A percentile compares a stretch with the other conserved stretches of the same genome.
Conservation (phyloP, 2,113 vertebrate genomes). For the Pangasianodon gigas region DNA sequence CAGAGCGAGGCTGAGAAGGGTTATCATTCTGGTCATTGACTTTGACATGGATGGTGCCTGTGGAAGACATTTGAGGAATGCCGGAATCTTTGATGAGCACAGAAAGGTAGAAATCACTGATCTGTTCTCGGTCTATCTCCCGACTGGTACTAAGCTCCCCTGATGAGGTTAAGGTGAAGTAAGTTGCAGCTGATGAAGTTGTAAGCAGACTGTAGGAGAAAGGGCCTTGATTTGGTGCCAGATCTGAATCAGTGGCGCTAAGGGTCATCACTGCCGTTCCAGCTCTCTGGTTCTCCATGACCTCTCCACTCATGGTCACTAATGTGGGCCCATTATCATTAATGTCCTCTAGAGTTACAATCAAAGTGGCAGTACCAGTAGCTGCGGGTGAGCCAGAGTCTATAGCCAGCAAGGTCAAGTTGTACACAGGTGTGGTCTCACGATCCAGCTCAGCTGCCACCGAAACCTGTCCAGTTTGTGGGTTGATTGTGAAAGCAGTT, state of each 20-base stretch:
- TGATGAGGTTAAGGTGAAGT: conserved; percentile 85
- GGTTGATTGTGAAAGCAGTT: conserved; percentile 87
- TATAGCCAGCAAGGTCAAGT: conserved; percentile 86
- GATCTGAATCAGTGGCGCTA: conserved; percentile 84
- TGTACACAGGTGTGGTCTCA: conserved; percentile 86
- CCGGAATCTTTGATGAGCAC: conserved; percentile 92
- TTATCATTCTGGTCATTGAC: conserved; percentile 95
- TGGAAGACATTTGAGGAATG: conserved; percentile 94
- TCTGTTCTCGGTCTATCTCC: conserved; percentile 94
- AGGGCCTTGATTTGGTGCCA: conserved; percentile 93
- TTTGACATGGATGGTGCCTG: conserved; percentile 86
- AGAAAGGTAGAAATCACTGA: conserved; percentile 87
- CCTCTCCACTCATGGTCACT: conserved; percentile 79
- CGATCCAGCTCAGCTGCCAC: conserved; percentile 89
- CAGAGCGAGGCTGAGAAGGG: conserved; percentile 86
- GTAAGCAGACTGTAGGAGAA: conserved; percentile 87
- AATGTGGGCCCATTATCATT: conserved; percentile 93
- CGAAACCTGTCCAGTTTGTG: conserved; percentile 92
- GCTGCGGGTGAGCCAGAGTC: conserved; percentile 87
- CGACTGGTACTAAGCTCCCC: conserved; percentile 86
- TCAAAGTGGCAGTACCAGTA: conserved; percentile 84
- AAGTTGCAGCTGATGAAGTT: conserved; percentile 83
- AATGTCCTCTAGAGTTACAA: conserved; percentile 93
- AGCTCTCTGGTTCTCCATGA: conserved; percentile 89
- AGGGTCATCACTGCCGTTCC: conserved; percentile 84